phyloP scores from a whole-genome alignment of 2,888 invertebrate species.

The Seira ritae region DNA sequence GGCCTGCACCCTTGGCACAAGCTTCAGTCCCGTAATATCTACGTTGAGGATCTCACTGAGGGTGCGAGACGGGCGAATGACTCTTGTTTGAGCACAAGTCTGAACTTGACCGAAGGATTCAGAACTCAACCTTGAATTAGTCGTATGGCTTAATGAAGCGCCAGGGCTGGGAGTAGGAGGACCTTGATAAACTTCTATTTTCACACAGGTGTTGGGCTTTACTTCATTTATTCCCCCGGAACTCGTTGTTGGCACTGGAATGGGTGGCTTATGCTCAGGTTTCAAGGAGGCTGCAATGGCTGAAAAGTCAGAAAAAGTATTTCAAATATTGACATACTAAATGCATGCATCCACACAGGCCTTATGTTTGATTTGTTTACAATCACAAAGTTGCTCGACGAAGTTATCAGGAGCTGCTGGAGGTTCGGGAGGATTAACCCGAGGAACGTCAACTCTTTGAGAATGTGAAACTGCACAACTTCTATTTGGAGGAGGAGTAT shows the following conservation, averaged over 20 bases:
- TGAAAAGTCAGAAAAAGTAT: no score
- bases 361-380: no score
- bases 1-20: neutral
- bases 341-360: no score
- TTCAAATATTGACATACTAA: no score
- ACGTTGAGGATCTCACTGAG: conserved; percentile 41
- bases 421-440: no score
- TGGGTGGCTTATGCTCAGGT: neutral
- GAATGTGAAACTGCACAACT: no score
- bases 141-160: neutral
- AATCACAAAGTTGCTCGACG: no score
- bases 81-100: neutral
- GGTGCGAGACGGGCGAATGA: neutral
- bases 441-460: no score
- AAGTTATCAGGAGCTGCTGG: no score
- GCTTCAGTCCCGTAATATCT: conserved; percentile 27
- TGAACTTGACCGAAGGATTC: neutral
- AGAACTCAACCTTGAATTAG: neutral
- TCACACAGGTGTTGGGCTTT: conserved; percentile 27
- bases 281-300: neutral
- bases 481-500: no score
- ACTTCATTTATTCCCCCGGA: neutral
- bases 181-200: conserved; percentile 36
- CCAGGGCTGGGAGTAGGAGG: neutral
- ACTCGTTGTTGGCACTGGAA: neutral